Evolutionary conservation across 2,888 invertebrate species (phyloP), one percentile per base, ranked within the genome.

Genomic region (Melieria omissa): DNA sequence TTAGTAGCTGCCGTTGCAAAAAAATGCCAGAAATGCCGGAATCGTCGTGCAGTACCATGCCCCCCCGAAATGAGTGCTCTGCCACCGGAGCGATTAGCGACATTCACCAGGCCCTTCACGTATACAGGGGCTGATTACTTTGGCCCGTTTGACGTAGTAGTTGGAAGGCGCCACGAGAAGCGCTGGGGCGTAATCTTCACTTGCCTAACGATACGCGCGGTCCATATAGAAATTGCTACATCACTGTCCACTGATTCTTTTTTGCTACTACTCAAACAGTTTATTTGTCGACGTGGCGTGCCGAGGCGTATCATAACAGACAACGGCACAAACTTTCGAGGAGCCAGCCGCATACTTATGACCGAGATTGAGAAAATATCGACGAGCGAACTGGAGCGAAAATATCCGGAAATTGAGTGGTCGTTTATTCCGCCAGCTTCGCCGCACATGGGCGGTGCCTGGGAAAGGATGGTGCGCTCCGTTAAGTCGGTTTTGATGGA

Each of bases 391-490:
- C 47, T 16, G 4, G 44, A 66, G 8, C 46, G 29, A 29, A 69
- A 69, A 63, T 55, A 45, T 69, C 16, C 63, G 0, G 65, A 65
- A 44, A 72, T 71, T 16, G 71, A 74, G 45, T 75, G 70, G 65
- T 14, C n/a, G 3, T 75, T 73, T 42, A 72, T 69, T 16, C 74
- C 74, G 1, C 73, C 73, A 3, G 63, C 74, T 7, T 62, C 73
- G 14, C 72, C 75, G 4, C 75, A 76, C 16, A 76, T 76, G 76
- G 76, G 72, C 1, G 74, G 74, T 3, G 65, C 73, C 2, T 75
- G 76, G 75, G 74, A 76, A 46, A 64, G 74, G 29, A 73, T 77
- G 74, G 65, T 78, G 8, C 66, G 75, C 12, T 75, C 75, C 3
- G 55, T 70, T 6, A 76, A 78, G 67, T 72, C 74, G 2, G 66